phyloP scores from a whole-genome alignment of 2,113 vertebrate genomes.

The Tonatia bakeri region DNA sequence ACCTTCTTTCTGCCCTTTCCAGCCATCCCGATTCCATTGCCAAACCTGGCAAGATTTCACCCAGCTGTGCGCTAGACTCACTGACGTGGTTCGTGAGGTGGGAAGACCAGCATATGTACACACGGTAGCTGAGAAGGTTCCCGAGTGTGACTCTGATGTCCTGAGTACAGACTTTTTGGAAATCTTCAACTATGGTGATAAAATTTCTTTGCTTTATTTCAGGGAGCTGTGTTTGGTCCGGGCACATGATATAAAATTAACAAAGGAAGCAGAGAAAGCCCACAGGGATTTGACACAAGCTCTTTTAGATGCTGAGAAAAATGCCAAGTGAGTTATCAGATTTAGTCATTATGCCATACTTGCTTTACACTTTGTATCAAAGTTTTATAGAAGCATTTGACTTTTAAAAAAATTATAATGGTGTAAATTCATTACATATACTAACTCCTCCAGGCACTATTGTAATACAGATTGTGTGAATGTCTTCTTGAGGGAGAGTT shows the following conservation, averaged over 20 bases:
- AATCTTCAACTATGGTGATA: background rate
- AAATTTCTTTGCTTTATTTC: constrained; percentile 50
- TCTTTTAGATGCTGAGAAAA: constrained; percentile 80
- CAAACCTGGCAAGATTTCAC: background rate
- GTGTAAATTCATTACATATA: background rate
- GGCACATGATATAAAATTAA: constrained; percentile 82
- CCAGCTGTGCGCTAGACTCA: background rate
- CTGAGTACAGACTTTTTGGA: background rate
- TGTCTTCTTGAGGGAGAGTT: background rate
- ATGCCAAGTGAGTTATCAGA: constrained; percentile 82
- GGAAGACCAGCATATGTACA: background rate
- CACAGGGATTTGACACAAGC: constrained; percentile 82
- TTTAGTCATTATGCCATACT: background rate
- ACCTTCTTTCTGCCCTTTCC: background rate
- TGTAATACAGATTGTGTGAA: background rate
- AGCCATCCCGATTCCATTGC: background rate
- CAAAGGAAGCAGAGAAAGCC: constrained; percentile 79
- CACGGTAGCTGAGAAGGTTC: background rate
- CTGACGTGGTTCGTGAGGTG: background rate
- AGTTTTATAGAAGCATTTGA: background rate
- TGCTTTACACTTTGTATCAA: background rate
- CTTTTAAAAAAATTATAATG: background rate
- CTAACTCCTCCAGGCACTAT: background rate
- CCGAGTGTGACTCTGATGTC: background rate
- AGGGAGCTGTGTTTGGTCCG: constrained; percentile 85